Conservation (phyloP, 2,888 invertebrate genomes). For the Cephus nigrinus region DNA sequence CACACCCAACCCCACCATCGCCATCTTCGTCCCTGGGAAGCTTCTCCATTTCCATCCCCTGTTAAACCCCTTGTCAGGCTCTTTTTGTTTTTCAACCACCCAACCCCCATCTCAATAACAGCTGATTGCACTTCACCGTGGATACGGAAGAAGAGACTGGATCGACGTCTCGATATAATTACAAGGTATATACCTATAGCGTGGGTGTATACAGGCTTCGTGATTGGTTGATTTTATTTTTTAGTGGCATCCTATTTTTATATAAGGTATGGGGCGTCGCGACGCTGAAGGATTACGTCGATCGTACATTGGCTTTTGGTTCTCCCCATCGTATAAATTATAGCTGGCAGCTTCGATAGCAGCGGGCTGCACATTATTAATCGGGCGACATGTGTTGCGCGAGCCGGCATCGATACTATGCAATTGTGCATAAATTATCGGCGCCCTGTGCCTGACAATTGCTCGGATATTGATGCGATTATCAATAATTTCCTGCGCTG, state of each 20-base stretch:
- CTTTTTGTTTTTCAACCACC: slow-evolving; percentile 8
- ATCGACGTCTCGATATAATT: background rate
- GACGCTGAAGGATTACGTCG: background rate
- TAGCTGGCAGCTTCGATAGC: slow-evolving; percentile 33
- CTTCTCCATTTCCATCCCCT: slow-evolving; percentile 1
- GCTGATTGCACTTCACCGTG: slow-evolving; percentile 40
- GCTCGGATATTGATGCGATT: slow-evolving; percentile 61
- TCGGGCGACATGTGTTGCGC: slow-evolving; percentile 41
- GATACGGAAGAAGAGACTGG: slow-evolving; percentile 8
- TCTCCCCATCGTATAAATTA: background rate
- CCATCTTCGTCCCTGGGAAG: slow-evolving; percentile 6
- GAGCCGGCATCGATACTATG: slow-evolving; percentile 50
- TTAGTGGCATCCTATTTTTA: background rate
- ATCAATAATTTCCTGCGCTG: slow-evolving; percentile 56
- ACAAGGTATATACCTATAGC: background rate
- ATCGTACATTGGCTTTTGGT: background rate
- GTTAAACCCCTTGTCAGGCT: background rate
- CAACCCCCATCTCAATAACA: slow-evolving; percentile 38
- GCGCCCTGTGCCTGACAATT: slow-evolving; percentile 51
- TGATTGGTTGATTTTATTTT: background rate
- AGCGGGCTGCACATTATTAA: slow-evolving; percentile 38
- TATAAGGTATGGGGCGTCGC: background rate
- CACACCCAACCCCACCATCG: slow-evolving; percentile 15
- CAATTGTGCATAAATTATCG: slow-evolving; percentile 61
- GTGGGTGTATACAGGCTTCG: background rate